These are phyloP conservation scores for Scelioninae gen. 2 DNA, from an alignment of 2,888 invertebrate genomes.

Conservation along the genomic window DNA sequence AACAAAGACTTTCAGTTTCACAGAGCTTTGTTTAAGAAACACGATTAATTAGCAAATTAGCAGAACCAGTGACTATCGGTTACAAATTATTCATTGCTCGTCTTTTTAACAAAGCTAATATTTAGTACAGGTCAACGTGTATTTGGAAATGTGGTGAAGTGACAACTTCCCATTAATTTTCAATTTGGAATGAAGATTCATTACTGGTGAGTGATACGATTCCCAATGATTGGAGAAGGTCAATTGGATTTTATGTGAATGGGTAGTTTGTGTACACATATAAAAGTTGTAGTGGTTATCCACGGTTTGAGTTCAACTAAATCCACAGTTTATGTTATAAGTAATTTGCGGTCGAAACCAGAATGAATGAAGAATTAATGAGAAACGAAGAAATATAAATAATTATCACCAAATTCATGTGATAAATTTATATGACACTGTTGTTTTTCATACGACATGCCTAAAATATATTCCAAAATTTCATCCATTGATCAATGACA, in stretches of 20 bases:
- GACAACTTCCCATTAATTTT: constrained; percentile 5
- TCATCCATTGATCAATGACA: too few relatives aligned
- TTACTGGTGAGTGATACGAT: background rate
- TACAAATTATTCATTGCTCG: constrained; percentile 17
- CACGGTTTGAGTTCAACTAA: background rate
- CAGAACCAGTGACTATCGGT: constrained; percentile 12
- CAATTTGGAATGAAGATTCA: background rate
- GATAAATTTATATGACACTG: background rate
- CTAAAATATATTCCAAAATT: too few relatives aligned
- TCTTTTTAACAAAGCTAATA: constrained; percentile 32
- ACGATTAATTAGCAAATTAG: constrained; percentile 42
- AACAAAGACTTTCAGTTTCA: constrained; percentile 8
- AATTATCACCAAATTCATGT: too few relatives aligned
- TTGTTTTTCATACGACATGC: background rate
- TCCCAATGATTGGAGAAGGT: background rate
- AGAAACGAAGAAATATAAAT: background rate
- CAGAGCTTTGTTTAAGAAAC: constrained; percentile 14
- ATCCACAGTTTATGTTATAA: background rate
- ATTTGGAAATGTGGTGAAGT: constrained; percentile 6
- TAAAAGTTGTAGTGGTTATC: background rate
- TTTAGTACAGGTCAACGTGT: constrained; percentile 21
- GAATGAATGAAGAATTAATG: background rate
- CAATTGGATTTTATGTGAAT: background rate
- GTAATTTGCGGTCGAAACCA: background rate
- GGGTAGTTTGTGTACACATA: background rate